Conservation (phyloP, 2,888 invertebrate genomes). For the Linnaemya vulpina region DNA sequence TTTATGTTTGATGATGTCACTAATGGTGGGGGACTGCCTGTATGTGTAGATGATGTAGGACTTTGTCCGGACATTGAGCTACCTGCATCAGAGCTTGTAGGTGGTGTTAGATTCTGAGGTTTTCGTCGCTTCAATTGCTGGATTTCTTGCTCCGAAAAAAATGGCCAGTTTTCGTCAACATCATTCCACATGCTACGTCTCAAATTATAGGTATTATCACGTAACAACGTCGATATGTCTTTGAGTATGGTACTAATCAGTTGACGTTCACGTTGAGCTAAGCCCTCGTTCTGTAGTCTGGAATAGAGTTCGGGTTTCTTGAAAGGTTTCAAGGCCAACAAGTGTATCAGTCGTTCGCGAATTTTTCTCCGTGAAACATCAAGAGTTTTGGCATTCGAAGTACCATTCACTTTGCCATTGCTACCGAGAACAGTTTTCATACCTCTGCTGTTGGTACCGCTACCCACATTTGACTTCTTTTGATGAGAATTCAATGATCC, state of each 20-base stretch:
- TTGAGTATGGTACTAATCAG: conserved; percentile 90
- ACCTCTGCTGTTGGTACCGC: conserved; percentile 42
- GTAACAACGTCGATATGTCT: conserved; percentile 89
- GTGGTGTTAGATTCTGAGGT: conserved; percentile 95
- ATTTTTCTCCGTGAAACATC: conserved; percentile 84
- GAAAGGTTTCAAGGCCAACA: conserved; percentile 95
- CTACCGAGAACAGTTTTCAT: conserved; percentile 62
- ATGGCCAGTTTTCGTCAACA: conserved; percentile 96
- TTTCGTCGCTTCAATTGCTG: conserved; percentile 94
- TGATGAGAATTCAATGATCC: conserved; percentile 46
- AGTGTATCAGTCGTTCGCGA: conserved; percentile 95
- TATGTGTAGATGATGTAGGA: conserved; percentile 89
- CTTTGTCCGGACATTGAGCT: conserved; percentile 91
- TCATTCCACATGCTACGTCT: conserved; percentile 95
- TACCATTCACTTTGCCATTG: conserved; percentile 60
- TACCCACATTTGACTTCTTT: conserved; percentile 58
- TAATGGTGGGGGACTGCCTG: conserved; percentile 88
- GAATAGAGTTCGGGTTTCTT: conserved; percentile 95
- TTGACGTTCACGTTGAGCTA: conserved; percentile 91
- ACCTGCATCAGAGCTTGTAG: conserved; percentile 91
- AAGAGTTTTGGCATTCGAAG: conserved; percentile 74
- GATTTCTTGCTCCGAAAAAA: conserved; percentile 94
- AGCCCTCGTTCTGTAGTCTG: conserved; percentile 93
- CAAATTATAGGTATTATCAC: conserved; percentile 95
- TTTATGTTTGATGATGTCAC: conserved; percentile 83